These are phyloP conservation scores for Leucophenga varia DNA, from an alignment of 1,140 invertebrate species.

Conservation along the genomic window DNA sequence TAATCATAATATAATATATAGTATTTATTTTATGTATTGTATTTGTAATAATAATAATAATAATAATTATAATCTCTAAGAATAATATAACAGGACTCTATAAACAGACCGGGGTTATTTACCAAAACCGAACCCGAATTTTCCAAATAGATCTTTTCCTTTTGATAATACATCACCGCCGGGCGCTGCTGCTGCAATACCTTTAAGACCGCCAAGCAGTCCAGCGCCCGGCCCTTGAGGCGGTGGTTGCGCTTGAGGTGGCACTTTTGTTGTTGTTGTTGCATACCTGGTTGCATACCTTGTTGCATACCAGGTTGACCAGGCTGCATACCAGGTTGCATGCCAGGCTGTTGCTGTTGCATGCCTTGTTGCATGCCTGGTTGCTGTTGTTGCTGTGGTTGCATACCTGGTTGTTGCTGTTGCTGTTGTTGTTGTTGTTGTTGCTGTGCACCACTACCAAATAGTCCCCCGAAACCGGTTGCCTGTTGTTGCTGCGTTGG, in stretches of 20 bases:
- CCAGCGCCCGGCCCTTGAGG: constrained; percentile 48
- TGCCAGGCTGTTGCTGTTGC: constrained; percentile 23
- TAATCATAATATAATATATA: constrained; percentile 6
- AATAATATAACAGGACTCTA: constrained; percentile 55
- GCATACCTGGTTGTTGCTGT: constrained; percentile 45
- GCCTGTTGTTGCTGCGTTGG: constrained; percentile 57
- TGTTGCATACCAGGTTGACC: constrained; percentile 38
- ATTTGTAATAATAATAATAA: constrained; percentile 48
- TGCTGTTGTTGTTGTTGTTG: constrained; percentile 38
- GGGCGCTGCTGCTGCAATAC: constrained; percentile 72
- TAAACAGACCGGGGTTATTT: constrained; percentile 66
- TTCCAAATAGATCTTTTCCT: constrained; percentile 90
- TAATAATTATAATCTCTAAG: constrained; percentile 47
- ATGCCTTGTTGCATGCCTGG: constrained; percentile 46
- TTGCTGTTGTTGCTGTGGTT: constrained; percentile 35
- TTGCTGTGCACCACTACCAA: constrained; percentile 29
- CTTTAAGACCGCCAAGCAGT: constrained; percentile 48
- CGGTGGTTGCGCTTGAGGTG: constrained; percentile 55
- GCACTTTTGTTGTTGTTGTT: constrained; percentile 54
- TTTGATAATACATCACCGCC: constrained; percentile 84
- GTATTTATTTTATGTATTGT: constrained; percentile 29
- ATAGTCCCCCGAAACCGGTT: constrained; percentile 44
- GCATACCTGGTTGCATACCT: constrained; percentile 43
- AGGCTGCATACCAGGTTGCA: constrained; percentile 34
- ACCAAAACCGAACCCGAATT: constrained; percentile 77